phyloP scores from a whole-genome alignment of 2,113 vertebrate species.

The Crotalus tigris region DNA sequence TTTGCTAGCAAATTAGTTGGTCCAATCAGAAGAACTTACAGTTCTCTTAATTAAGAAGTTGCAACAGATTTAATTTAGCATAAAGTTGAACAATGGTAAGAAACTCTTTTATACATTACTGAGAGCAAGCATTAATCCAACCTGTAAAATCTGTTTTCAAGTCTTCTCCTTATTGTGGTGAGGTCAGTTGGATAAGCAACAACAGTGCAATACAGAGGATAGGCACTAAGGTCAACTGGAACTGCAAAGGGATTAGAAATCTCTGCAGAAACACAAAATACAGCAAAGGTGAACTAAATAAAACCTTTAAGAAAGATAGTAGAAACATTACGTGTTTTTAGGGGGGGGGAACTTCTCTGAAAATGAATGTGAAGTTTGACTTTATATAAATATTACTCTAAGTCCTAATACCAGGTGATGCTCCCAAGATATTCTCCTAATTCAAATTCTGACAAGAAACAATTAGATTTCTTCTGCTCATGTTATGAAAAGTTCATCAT shows the following conservation, averaged over 20 bases:
- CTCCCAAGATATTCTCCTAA: not conserved
- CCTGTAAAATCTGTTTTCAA: slow-evolving; percentile 96
- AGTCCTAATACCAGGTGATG: not conserved
- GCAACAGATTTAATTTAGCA: not conserved
- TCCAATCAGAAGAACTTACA: not conserved
- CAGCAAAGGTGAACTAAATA: not conserved
- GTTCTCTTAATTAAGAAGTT: not conserved
- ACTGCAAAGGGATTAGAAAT: slow-evolving; percentile 90
- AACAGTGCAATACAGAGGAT: slow-evolving; percentile 95
- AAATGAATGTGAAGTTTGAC: not conserved
- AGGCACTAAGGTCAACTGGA: slow-evolving; percentile 92
- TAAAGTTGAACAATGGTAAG: not conserved
- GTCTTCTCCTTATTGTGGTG: slow-evolving; percentile 85
- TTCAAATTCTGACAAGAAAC: not conserved
- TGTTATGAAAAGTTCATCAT: not conserved
- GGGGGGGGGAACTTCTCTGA: not conserved
- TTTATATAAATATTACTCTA: not conserved
- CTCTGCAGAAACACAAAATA: slow-evolving; percentile 71
- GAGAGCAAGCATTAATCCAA: slow-evolving; percentile 45
- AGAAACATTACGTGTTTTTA: not conserved
- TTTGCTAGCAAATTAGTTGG: not conserved
- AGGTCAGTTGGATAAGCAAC: slow-evolving; percentile 96
- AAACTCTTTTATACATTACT: not conserved
- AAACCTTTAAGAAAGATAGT: not conserved
- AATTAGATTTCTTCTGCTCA: not conserved